Base-by-base conservation (phyloP, 2,797 vertebrate species). In the Caiman crocodilus region DNA sequence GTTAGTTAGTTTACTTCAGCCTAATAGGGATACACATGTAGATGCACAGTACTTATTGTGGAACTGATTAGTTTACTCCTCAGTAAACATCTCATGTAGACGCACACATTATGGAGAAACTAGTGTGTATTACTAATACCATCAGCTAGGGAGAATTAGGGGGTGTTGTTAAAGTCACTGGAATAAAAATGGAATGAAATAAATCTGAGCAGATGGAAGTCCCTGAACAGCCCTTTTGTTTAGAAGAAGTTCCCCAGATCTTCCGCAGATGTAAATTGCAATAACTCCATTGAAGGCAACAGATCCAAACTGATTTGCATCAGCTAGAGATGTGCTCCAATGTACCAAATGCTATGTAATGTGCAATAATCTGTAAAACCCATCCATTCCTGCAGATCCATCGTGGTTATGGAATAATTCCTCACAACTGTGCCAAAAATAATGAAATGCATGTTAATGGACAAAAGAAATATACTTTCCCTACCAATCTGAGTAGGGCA, bases 341-440 rank as follows among this genome's bases (percentile, higher is more conserved):
- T 30, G 12, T 13, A 67, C 30, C 65, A 32, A 35, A 69, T 67
- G 32, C 14, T 42, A 25, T 21, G 26, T 73, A 42, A 64, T 1
- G 65, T 60, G 56, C 58, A 50, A 86, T 84, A 67, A 20, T 84
- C 87, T 85, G 73, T 30, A 67, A 90, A 95, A 93, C 35, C 50
- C 2, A 16, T 73, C 17, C 57, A 2, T 50, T 74, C 56, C 42
- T 67, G n/a, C 3, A 4, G 3, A 56, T 86, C 17, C 35, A 56
- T 90, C 21, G 26, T 11, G 15, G 57, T 67, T 73, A 91, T 79
- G 67, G 76, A 94, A 23, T 65, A 80, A 26, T 57, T 86, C 26
- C 13, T 60, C 59, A 17, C 12, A 81, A n/a, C 7, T 10, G 26
- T 28, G 42, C 79, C 57, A 76, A 65, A 18, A 87, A 61, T 60